Conservation (phyloP, 2,888 invertebrate species). For the Drosophila mettleri region DNA sequence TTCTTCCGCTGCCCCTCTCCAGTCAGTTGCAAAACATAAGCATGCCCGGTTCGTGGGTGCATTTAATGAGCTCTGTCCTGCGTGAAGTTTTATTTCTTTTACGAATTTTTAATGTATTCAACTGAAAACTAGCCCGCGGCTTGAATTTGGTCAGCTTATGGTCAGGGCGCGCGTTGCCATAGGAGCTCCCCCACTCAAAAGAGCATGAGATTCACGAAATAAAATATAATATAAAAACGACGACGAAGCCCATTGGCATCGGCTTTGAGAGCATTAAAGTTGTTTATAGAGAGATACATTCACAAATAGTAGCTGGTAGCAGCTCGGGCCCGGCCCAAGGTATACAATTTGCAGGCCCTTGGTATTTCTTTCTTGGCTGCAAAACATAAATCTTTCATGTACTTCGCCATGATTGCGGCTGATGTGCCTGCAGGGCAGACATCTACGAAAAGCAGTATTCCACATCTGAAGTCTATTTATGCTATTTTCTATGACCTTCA, state of each 20-base stretch:
- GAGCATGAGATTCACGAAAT: conserved; percentile 24
- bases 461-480: conserved; percentile 29
- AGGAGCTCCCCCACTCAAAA: conserved; percentile 9
- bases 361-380: conserved; percentile 5
- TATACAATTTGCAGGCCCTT: conserved; percentile 18
- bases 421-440: conserved; percentile 24
- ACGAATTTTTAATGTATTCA: conserved; percentile 66
- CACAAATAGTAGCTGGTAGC: conserved; percentile 14
- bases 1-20: background rate
- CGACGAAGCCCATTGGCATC: conserved; percentile 35
- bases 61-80: conserved; percentile 56
- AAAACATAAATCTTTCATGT: conserved; percentile 46
- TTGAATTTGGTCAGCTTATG: conserved; percentile 58
- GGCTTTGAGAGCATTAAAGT: conserved; percentile 59
- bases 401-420: conserved; percentile 40
- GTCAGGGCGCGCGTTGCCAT: conserved; percentile 28
- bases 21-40: conserved; percentile 18
- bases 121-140: conserved; percentile 67
- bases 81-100: conserved; percentile 38
- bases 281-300: conserved; percentile 40
- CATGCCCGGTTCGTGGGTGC: conserved; percentile 45
- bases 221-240: conserved; percentile 1
- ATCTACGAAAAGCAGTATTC: conserved; percentile 10
- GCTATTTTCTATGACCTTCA: conserved; percentile 10
- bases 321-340: conserved; percentile 16